These are phyloP conservation scores for Drosophila kokeensis DNA, from an alignment of 2,888 invertebrate species.

Conservation along the genomic window DNA sequence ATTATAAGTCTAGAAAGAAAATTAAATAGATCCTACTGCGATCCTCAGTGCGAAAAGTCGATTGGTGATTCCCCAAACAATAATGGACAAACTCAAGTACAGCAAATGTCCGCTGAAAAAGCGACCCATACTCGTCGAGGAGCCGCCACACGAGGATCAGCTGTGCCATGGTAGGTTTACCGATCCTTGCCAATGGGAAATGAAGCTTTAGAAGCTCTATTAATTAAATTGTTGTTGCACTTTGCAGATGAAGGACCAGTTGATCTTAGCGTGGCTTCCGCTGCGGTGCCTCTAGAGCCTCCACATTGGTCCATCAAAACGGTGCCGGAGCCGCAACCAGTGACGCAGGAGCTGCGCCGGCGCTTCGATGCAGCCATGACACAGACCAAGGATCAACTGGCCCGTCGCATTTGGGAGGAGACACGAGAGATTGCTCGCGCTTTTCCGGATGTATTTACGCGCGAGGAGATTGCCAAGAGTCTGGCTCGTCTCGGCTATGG, in stretches of 20 bases:
- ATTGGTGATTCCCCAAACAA: slow-evolving; percentile 5
- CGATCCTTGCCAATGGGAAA: background rate
- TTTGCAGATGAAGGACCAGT: slow-evolving; percentile 82
- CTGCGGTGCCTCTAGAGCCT: slow-evolving; percentile 57
- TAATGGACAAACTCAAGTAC: slow-evolving; percentile 83
- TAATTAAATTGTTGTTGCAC: background rate
- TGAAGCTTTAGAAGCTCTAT: accelerated
- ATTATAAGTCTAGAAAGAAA: slow-evolving; percentile 24
- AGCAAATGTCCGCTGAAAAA: slow-evolving; percentile 84
- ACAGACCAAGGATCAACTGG: slow-evolving; percentile 81
- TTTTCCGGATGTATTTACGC: slow-evolving; percentile 84
- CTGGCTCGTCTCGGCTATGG: slow-evolving; percentile 82
- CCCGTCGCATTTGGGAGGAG: slow-evolving; percentile 83
- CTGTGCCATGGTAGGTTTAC: slow-evolving; percentile 72
- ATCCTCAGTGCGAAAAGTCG: slow-evolving; percentile 19
- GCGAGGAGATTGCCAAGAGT: slow-evolving; percentile 83
- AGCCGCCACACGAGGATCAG: slow-evolving; percentile 54
- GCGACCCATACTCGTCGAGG: slow-evolving; percentile 79
- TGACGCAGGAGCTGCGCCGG: slow-evolving; percentile 57
- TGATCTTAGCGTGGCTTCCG: slow-evolving; percentile 79
- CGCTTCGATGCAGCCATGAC: slow-evolving; percentile 65
- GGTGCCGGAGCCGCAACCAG: slow-evolving; percentile 50
- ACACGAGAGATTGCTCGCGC: slow-evolving; percentile 83
- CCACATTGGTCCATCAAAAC: slow-evolving; percentile 43
- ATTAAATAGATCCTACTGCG: slow-evolving; percentile 21